Evolutionary conservation across 2,797 vertebrate genomes (phyloP).

Genomic region (Halcyon badia): DNA sequence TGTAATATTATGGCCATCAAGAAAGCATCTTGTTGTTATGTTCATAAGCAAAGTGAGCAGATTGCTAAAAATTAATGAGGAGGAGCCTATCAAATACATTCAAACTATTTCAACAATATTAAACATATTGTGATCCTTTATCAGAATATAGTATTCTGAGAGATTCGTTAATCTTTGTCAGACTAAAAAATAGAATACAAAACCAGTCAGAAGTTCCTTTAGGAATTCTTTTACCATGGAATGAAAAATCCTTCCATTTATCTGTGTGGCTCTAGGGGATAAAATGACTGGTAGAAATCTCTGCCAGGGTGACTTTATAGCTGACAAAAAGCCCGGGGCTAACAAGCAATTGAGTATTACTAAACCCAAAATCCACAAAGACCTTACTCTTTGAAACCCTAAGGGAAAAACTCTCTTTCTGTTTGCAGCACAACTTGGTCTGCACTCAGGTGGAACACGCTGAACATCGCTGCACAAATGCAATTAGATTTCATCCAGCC

Average conservation of each 20-base stretch:
- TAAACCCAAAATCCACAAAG: neutral
- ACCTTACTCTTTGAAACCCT: neutral
- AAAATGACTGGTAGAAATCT: neutral
- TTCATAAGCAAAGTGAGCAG: neutral
- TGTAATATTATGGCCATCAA: neutral
- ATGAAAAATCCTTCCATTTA: neutral
- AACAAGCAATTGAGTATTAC: neutral
- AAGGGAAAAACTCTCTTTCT: neutral
- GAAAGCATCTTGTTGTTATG: neutral
- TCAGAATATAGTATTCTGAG: neutral
- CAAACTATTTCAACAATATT: neutral
- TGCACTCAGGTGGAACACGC: neutral
- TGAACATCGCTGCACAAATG: neutral
- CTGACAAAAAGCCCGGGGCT: neutral
- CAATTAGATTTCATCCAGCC: accelerated
- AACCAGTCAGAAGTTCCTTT: neutral
- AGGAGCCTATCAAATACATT: neutral
- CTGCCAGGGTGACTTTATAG: neutral
- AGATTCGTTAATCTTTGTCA: neutral
- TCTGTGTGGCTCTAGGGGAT: neutral
- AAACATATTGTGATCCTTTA: neutral
- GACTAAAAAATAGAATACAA: neutral
- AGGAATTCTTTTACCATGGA: neutral
- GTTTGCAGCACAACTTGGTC: neutral
- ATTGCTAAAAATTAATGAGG: neutral